Evolutionary conservation across 2,888 invertebrate genomes (phyloP), one percentile per base, ranked within the genome.

Genomic region (Idaea biselata): DNA sequence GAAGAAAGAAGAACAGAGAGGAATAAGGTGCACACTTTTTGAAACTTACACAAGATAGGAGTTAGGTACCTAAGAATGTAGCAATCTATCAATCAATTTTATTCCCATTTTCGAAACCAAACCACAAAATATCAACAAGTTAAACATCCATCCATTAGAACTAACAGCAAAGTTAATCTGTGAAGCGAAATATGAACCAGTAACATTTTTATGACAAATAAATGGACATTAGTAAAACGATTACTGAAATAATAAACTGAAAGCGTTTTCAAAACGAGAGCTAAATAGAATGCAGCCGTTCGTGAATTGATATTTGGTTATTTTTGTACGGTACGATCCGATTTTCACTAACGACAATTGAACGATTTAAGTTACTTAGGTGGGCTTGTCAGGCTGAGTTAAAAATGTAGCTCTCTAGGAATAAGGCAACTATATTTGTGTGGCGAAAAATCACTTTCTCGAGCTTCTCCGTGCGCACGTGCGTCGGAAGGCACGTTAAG

Each of bases 221-320:
- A 77, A 78, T 68, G 70, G 69, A 76, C 80, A 81, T 81, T 79
- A 80, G 78, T 80, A 70, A 71, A 75, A 74, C 79, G 76, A 78
- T 78, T 72, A 71, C 72, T 80, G 70, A 77, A 73, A 81, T 75
- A 81, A 81, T 76, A 80, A 74, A 74, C 73, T 63, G 58, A 72
- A 64, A 71, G 77, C 76, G 78, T 79, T 81, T 79, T 78, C 74
- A 78, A 74, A 79, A 76, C 66, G 67, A 58, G 60, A 62, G 67
- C 60, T 65, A 68, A 70, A 71, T 69, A 72, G 70, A 68, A 70
- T 67, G 65, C 67, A 70, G 72, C 74, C 69, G 70, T 71, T 63
- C 65, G 61, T 61, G 65, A 67, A 72, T 75, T 71, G 67, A 68
- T 70, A 68, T 61, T 60, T 53, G 7, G 56, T 64, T 57, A 64